phyloP scores from a whole-genome alignment of 2,113 vertebrate genomes.

The Eulemur macaco region DNA sequence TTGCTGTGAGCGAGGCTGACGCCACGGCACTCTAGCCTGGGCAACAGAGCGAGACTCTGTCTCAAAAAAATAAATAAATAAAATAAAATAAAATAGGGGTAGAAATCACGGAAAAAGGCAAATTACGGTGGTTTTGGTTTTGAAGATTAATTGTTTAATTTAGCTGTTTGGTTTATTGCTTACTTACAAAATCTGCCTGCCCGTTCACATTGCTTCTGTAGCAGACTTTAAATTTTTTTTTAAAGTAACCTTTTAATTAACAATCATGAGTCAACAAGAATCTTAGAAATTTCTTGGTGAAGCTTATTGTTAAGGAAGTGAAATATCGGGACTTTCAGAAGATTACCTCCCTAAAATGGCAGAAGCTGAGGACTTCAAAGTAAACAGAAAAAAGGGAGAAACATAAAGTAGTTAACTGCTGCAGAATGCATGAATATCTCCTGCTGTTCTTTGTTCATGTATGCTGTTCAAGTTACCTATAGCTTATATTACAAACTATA shows the following conservation, averaged over 20 bases:
- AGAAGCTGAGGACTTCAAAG: neutral
- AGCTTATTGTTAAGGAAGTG: conserved; percentile 11
- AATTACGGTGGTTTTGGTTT: conserved; percentile 28
- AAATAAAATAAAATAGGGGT: neutral
- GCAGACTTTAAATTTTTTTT: neutral
- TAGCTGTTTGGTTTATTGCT: neutral
- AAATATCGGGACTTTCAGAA: conserved; percentile 15
- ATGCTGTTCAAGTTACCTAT: too few relatives aligned
- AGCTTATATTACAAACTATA: too few relatives aligned
- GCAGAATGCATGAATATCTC: too few relatives aligned
- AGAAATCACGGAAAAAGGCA: neutral
- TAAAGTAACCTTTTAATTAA: neutral
- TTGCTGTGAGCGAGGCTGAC: too few relatives aligned
- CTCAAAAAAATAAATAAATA: too few relatives aligned
- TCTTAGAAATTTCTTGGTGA: conserved; percentile 26
- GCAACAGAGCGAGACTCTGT: too few relatives aligned
- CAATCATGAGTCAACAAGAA: neutral
- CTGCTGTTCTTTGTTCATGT: too few relatives aligned
- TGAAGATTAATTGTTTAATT: conserved; percentile 3
- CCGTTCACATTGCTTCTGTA: neutral
- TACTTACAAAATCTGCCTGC: conserved; percentile 12
- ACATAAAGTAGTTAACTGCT: neutral
- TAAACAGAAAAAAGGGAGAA: neutral
- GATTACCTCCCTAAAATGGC: neutral
- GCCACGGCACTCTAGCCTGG: too few relatives aligned